Evolutionary conservation across 2,888 invertebrate species (phyloP).

Genomic region (Callimorpha dominula): DNA sequence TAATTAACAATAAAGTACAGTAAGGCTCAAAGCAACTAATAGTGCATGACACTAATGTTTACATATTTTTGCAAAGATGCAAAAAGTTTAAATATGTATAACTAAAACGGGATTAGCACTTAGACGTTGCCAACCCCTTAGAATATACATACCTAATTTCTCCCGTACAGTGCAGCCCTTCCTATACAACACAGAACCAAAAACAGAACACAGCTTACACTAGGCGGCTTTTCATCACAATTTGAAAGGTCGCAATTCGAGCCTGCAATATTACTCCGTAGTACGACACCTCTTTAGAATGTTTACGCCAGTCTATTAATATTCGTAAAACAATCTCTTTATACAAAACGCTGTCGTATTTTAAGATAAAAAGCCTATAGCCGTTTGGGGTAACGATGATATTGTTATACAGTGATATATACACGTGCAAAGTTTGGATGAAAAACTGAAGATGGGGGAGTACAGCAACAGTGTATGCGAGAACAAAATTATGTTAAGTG

Average conservation of each 20-base stretch:
- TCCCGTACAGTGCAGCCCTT: background rate
- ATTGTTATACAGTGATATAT: conserved; percentile 47
- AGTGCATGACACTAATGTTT: too few species aligned
- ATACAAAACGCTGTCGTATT: conserved; percentile 20
- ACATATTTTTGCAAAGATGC: too few species aligned
- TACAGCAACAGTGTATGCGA: conserved; percentile 32
- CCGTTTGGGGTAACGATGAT: conserved; percentile 40
- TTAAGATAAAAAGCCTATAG: conserved; percentile 27
- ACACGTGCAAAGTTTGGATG: conserved; percentile 30
- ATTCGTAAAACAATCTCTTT: conserved; percentile 23
- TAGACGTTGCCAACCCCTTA: too few species aligned
- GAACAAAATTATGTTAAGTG: conserved; percentile 54
- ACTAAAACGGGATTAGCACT: too few species aligned
- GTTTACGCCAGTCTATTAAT: conserved; percentile 16
- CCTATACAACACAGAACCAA: background rate
- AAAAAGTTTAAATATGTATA: too few species aligned
- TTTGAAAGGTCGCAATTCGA: background rate
- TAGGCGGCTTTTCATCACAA: background rate
- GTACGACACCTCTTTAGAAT: background rate
- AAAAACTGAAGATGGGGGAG: conserved; percentile 27
- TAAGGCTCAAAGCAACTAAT: too few species aligned
- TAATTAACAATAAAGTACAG: too few species aligned
- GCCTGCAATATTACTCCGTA: background rate
- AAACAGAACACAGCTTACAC: background rate
- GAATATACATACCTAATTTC: too few species aligned